Evolutionary conservation across 1,140 invertebrate genomes (phyloP).

Genomic region (Zaprionus gabonicus): DNA sequence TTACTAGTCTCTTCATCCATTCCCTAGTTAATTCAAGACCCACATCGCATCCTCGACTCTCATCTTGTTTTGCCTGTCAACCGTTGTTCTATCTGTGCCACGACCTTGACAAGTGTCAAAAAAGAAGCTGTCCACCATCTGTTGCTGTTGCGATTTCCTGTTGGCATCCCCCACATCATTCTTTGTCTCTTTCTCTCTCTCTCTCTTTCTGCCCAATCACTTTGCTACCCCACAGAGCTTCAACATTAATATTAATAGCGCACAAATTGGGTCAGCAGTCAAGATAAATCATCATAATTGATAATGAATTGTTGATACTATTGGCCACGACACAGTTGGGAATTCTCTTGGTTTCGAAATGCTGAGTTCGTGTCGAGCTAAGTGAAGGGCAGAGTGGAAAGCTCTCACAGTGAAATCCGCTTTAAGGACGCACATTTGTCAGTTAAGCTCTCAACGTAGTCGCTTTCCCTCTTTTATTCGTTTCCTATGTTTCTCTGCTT

Average conservation of each 20-base stretch:
- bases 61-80: neutral
- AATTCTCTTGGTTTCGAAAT: slow-evolving; percentile 7
- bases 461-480: neutral
- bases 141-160: slow-evolving; percentile 26
- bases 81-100: neutral
- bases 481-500: neutral
- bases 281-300: slow-evolving; percentile 82
- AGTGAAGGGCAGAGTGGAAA: slow-evolving; percentile 5
- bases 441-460: neutral
- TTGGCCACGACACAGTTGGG: slow-evolving; percentile 39
- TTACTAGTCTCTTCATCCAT: no score
- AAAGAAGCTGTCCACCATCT: neutral
- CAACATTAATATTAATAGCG: slow-evolving; percentile 78
- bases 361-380: neutral
- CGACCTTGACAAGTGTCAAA: slow-evolving; percentile 51
- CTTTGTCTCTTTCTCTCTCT: neutral
- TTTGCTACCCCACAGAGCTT: slow-evolving; percentile 6
- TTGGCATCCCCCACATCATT: slow-evolving; percentile 3
- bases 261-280: slow-evolving; percentile 78
- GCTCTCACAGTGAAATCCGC: neutral
- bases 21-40: neutral
- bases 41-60: neutral
- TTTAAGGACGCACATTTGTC: slow-evolving; percentile 40
- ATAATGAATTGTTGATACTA: slow-evolving; percentile 77
- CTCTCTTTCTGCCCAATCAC: no score